Base-by-base conservation (phyloP, 2,888 invertebrate genomes). In the Cactoblastis cactorum region DNA sequence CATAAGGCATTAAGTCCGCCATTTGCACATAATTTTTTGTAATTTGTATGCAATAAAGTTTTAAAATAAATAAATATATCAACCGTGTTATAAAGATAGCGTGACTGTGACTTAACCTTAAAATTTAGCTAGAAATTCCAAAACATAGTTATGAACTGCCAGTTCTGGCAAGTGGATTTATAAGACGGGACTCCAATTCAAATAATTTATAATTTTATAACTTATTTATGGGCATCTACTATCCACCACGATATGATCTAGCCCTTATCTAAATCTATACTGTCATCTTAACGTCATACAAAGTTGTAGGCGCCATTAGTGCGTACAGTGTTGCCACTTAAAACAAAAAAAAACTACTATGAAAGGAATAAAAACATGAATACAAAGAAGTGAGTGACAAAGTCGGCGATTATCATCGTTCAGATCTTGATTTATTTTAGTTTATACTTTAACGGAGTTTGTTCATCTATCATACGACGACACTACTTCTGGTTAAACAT, bases 341-440 rank as follows among this genome's bases (percentile, higher is more conserved):
- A 55, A 65, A 64, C 58, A 53, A 59, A 69, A 71, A 67, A 68
- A 62, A 56, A 63, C 63, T 63, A 67, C 69, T 63, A 69, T 57
- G 50, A 47, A 55, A 50, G 49, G 46, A 54, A 55, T 52, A 62
- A 60, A 50, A 54, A 54, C 55, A 61, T 55, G 60, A 56, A 69
- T 69, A 62, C 63, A 77, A 76, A 74, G 71, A 77, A 68, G 65
- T 74, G 71, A 79, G 76, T 77, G 80, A 78, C 80, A 77, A 77
- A 76, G 75, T 70, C 72, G 65, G 69, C 67, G 75, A 76, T 76
- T 74, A 80, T 81, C 80, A 59, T 53, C 58, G 59, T 55, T 60
- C 60, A 62, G 71, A 80, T 80, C 80, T 80, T 77, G 78, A 79
- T 78, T 77, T 74, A 76, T 80, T 74, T 68, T 63, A 69, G 71